Percentiles rank a stretch among this genome's conserved stretches.
These are phyloP conservation scores for Nymphalis urticae DNA, from an alignment of 2,888 invertebrate genomes.

Conservation along the genomic window DNA sequence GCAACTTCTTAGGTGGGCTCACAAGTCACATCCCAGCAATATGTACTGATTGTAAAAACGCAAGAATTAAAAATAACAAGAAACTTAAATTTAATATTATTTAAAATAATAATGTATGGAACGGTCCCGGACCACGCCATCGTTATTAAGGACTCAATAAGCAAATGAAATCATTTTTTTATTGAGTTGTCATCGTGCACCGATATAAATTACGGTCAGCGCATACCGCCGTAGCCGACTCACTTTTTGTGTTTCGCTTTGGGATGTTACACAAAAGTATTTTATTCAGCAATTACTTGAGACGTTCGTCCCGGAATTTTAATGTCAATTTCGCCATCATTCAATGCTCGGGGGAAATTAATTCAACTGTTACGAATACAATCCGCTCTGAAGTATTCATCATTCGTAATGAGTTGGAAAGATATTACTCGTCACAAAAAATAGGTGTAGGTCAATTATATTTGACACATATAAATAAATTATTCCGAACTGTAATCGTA, in stretches of 20 bases:
- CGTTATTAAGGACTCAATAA: conserved; percentile 81
- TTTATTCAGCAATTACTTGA: conserved; percentile 81
- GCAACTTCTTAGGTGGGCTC: conserved; percentile 67
- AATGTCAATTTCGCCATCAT: conserved; percentile 80
- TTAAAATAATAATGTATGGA: conserved; percentile 68
- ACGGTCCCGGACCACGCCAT: conserved; percentile 61
- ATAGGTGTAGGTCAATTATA: conserved; percentile 21
- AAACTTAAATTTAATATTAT: conserved; percentile 67
- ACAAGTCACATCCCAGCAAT: conserved; percentile 47
- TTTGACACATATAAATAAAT: conserved; percentile 12
- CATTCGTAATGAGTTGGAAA: conserved; percentile 68
- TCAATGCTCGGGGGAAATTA: conserved; percentile 76
- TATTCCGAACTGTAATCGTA: background rate
- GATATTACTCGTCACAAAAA: conserved; percentile 12
- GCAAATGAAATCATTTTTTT: conserved; percentile 82
- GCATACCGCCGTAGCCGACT: conserved; percentile 60
- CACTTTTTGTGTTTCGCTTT: conserved; percentile 75
- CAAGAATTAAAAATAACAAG: conserved; percentile 49
- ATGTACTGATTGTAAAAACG: conserved; percentile 41
- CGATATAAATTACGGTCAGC: conserved; percentile 75
- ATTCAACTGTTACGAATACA: conserved; percentile 65
- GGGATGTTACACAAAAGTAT: conserved; percentile 78
- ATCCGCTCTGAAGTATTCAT: conserved; percentile 53
- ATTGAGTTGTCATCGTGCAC: conserved; percentile 79
- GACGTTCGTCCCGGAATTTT: conserved; percentile 76